These are phyloP conservation scores for Eueremaeus valkanovi DNA, from an alignment of 2,888 invertebrate genomes.

Conservation along the genomic window DNA sequence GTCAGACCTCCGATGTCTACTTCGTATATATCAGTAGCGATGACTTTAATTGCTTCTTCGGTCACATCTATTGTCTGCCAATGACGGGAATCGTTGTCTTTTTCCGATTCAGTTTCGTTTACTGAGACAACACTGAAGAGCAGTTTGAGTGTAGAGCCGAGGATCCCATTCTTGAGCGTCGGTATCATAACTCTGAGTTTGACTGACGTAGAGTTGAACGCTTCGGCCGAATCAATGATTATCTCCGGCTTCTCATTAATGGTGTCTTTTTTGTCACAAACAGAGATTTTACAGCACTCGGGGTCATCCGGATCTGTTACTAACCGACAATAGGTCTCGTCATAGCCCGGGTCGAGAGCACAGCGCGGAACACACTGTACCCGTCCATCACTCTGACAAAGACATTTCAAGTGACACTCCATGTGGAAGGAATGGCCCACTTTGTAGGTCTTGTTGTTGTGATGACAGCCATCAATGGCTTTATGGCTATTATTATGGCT, in stretches of 20 bases:
- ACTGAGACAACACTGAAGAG: conserved; percentile 5
- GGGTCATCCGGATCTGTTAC: conserved; percentile 46
- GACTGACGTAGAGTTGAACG: conserved; percentile 39
- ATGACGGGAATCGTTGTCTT: conserved; percentile 5
- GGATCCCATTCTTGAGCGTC: conserved; percentile 1
- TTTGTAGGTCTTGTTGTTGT: conserved; percentile 62
- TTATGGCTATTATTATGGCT: conserved; percentile 33
- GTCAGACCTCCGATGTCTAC: conserved; percentile 66
- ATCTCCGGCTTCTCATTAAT: conserved; percentile 34
- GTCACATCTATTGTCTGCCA: conserved; percentile 5
- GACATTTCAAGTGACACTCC: conserved; percentile 71
- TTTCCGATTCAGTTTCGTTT: conserved; percentile 34
- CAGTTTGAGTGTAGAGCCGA: background rate
- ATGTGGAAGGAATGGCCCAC: conserved; percentile 69
- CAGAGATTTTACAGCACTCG: conserved; percentile 47
- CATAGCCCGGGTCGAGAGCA: conserved; percentile 41
- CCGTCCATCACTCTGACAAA: conserved; percentile 67
- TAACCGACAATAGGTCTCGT: conserved; percentile 43
- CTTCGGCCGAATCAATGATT: conserved; percentile 40
- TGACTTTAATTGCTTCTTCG: conserved; percentile 7
- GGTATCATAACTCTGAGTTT: conserved; percentile 33
- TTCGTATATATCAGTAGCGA: conserved; percentile 42
- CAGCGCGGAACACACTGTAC: conserved; percentile 64
- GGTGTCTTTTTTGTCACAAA: conserved; percentile 45
- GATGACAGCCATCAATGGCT: conserved; percentile 59